These are phyloP conservation scores for Pedetes capensis DNA, from an alignment of 2,113 vertebrate species.

Conservation along the genomic window DNA sequence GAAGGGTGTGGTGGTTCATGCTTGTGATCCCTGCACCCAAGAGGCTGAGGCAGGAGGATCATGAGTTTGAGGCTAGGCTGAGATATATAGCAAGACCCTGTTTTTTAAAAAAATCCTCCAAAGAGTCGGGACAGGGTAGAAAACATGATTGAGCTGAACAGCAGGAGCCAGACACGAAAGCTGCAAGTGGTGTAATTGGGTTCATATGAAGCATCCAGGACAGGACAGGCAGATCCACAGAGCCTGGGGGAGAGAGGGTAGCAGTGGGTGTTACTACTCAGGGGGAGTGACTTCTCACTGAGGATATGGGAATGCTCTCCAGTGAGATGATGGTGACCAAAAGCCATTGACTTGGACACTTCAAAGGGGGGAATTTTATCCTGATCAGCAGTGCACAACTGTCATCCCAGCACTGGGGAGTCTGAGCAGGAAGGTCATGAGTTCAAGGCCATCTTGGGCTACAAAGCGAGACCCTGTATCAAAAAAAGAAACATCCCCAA, in stretches of 20 bases:
- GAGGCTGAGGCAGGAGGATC: too few relatives aligned
- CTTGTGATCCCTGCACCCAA: accelerated
- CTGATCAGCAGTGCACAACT: too few relatives aligned
- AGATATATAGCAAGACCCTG: too few relatives aligned
- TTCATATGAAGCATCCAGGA: too few relatives aligned
- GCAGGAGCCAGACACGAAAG: too few relatives aligned
- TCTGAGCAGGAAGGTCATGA: neutral
- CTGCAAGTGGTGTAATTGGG: too few relatives aligned
- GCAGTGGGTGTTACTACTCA: accelerated
- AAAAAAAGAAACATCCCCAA: neutral
- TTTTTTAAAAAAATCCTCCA: too few relatives aligned
- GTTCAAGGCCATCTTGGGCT: neutral
- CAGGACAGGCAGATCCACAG: neutral
- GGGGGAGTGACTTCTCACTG: accelerated
- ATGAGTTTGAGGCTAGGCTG: too few relatives aligned
- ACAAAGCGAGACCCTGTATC: neutral
- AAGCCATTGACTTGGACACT: too few relatives aligned
- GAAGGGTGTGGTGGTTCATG: neutral
- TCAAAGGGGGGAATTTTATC: neutral
- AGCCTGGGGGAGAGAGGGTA: accelerated
- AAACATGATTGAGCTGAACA: too few relatives aligned
- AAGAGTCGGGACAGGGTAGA: too few relatives aligned
- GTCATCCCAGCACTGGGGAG: too few relatives aligned
- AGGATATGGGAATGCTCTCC: neutral
- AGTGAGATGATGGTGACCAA: neutral